phyloP scores from a whole-genome alignment of 2,797 vertebrate species.

The Cetoscarus ocellatus region DNA sequence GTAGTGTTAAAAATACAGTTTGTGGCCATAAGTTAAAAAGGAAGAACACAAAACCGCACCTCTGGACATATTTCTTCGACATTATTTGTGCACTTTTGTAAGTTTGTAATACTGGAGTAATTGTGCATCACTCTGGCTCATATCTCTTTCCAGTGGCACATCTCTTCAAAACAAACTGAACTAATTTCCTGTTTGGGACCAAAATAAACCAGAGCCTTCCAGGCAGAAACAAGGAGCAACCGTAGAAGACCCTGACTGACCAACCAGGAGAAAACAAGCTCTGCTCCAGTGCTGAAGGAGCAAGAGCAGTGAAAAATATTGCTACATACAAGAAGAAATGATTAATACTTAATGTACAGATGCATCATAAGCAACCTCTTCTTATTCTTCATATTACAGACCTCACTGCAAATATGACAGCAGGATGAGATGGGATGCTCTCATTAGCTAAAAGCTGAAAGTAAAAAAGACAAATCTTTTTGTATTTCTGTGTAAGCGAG shows the following conservation, averaged over 20 bases:
- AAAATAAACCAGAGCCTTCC: constrained; percentile 32
- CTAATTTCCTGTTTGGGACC: constrained; percentile 50
- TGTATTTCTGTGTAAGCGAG: not conserved
- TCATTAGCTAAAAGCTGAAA: not conserved
- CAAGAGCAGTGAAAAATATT: constrained; percentile 34
- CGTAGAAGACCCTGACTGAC: constrained; percentile 33
- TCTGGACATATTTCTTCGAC: constrained; percentile 20
- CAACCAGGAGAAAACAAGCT: constrained; percentile 32
- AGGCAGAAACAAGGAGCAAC: constrained; percentile 19
- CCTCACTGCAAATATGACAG: constrained; percentile 44
- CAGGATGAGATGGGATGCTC: not conserved
- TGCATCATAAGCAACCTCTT: not conserved
- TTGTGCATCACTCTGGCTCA: constrained; percentile 5
- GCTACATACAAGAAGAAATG: constrained; percentile 16
- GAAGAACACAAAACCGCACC: constrained; percentile 37
- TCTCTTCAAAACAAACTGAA: constrained; percentile 20
- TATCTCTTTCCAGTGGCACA: not conserved
- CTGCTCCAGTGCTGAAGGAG: not conserved
- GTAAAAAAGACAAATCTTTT: not conserved
- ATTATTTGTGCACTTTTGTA: constrained; percentile 34
- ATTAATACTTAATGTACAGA: constrained; percentile 23
- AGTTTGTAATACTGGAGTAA: constrained; percentile 29
- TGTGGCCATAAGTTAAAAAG: constrained; percentile 11
- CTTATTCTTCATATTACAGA: too few relatives aligned
- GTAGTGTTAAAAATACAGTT: not conserved